These are phyloP conservation scores for Merluccius polli DNA, from an alignment of 2,797 vertebrate genomes.

Conservation along the genomic window DNA sequence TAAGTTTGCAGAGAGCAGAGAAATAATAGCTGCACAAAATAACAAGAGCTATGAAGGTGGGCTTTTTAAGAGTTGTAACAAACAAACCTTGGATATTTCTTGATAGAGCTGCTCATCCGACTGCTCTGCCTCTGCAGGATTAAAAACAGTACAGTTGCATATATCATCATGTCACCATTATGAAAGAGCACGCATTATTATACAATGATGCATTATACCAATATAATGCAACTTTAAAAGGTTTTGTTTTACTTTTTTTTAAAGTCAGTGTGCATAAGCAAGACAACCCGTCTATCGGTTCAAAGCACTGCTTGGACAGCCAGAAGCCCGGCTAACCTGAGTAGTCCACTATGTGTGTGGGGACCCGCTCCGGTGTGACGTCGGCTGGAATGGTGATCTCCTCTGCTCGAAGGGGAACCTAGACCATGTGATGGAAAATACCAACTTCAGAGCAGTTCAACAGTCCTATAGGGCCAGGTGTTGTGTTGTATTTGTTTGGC, in stretches of 20 bases:
- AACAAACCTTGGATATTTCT: slow-evolving; percentile 91
- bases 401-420: slow-evolving; percentile 95
- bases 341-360: slow-evolving; percentile 97
- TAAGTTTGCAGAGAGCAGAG: background rate
- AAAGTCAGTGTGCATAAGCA: background rate
- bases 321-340: slow-evolving; percentile 75
- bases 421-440: slow-evolving; percentile 3
- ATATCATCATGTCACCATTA: background rate
- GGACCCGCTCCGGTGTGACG: slow-evolving; percentile 95
- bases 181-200: too few species aligned
- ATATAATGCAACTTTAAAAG: background rate
- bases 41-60: background rate
- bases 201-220: background rate
- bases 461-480: background rate
- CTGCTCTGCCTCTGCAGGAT: slow-evolving; percentile 85
- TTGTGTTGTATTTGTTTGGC: background rate
- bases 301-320: background rate
- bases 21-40: background rate
- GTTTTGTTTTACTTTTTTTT: background rate
- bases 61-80: slow-evolving; percentile 30
- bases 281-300: background rate
- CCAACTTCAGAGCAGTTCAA: background rate
- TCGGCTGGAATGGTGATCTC: slow-evolving; percentile 98
- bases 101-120: slow-evolving; percentile 93
- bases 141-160: background rate